These are phyloP conservation scores for Acanthoscelides obtectus DNA, from an alignment of 2,888 invertebrate species.

Conservation along the genomic window DNA sequence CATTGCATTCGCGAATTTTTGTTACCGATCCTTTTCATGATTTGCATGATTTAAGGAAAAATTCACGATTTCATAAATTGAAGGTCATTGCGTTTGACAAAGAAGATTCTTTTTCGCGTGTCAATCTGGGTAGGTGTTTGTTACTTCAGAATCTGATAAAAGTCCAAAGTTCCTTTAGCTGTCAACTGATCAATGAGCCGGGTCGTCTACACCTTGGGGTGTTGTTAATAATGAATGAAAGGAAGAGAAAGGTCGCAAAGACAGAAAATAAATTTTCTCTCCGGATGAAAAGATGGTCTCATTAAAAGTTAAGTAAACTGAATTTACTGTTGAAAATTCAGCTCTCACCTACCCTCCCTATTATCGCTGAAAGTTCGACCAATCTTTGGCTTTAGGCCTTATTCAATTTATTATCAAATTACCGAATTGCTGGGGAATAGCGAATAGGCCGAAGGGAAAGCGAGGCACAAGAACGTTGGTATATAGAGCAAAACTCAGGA, in stretches of 20 bases:
- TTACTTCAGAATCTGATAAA: background rate
- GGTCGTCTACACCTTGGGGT: background rate
- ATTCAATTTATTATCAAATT: slow-evolving; percentile 19
- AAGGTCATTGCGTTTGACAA: too few species aligned
- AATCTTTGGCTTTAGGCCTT: slow-evolving; percentile 12
- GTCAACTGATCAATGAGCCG: background rate
- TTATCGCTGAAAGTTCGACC: slow-evolving; percentile 10
- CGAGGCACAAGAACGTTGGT: slow-evolving; percentile 4
- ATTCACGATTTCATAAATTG: too few species aligned
- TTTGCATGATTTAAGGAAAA: too few species aligned
- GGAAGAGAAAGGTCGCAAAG: background rate
- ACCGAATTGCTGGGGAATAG: slow-evolving; percentile 13
- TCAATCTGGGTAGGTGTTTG: background rate
- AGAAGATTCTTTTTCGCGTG: too few species aligned
- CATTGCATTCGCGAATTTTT: too few species aligned
- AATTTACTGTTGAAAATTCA: slow-evolving; percentile 14
- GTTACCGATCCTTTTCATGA: too few species aligned
- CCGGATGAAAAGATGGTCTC: background rate
- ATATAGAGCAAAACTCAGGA: slow-evolving; percentile 6
- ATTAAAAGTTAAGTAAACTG: slow-evolving; percentile 3
- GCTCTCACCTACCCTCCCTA: slow-evolving; percentile 6
- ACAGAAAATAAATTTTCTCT: background rate
- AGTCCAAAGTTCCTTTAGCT: background rate
- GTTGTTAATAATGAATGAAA: background rate
- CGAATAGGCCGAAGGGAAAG: slow-evolving; percentile 4